phyloP scores from a whole-genome alignment of 1,140 invertebrate species.

The Anastatus disparis region DNA sequence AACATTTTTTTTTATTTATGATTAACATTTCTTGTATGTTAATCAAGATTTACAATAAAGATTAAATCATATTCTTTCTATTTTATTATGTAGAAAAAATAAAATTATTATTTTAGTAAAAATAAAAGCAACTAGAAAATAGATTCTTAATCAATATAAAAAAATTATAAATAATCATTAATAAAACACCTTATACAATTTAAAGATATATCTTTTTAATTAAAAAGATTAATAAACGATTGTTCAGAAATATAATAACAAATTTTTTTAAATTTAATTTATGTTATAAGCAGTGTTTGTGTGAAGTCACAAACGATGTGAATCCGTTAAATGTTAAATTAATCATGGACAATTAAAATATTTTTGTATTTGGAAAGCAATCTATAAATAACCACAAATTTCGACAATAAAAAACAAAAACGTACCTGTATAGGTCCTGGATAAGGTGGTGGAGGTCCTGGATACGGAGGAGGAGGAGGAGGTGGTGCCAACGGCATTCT shows the following conservation, averaged over 20 bases:
- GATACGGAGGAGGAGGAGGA: constrained; percentile 76
- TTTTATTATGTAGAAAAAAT: too few relatives aligned
- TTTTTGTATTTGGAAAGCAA: constrained; percentile 22
- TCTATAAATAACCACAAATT: background rate
- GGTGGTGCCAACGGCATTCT: constrained; percentile 67
- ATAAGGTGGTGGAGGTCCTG: constrained; percentile 67
- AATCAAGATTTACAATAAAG: too few relatives aligned
- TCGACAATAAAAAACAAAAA: constrained; percentile 12
- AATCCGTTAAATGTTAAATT: constrained; percentile 43
- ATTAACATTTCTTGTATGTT: too few relatives aligned
- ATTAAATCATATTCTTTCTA: too few relatives aligned
- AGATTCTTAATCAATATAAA: too few relatives aligned
- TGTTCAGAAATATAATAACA: background rate
- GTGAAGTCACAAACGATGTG: constrained; percentile 20
- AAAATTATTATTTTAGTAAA: too few relatives aligned
- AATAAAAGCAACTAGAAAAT: too few relatives aligned
- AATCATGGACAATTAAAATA: constrained; percentile 39
- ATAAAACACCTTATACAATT: too few relatives aligned
- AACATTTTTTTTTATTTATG: too few relatives aligned
- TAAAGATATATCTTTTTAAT: too few relatives aligned
- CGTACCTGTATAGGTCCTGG: constrained; percentile 63
- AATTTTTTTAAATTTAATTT: constrained; percentile 3
- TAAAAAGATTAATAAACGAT: constrained; percentile 2
- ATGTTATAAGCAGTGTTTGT: constrained; percentile 21
- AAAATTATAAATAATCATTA: too few relatives aligned